Base-by-base conservation (phyloP, 2,113 vertebrate genomes). In the Eonycteris spelaea region DNA sequence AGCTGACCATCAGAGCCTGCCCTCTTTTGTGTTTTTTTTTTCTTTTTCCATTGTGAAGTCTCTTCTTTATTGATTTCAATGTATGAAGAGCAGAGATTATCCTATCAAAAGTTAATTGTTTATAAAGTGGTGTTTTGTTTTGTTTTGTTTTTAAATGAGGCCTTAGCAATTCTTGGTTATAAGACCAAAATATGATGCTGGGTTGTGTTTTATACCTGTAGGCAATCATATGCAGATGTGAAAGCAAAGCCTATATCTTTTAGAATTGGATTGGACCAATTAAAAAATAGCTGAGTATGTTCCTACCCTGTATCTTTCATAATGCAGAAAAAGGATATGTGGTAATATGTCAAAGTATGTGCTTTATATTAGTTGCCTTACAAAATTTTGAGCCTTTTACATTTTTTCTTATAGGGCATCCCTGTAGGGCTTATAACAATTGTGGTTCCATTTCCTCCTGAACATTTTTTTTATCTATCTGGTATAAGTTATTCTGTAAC, bases 111-210 rank as follows among this genome's bases (percentile, higher is more conserved):
- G n/a, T 74, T 73, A 79, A 73, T 0, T 95, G 12, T 78, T 84
- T 96, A 51, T 68, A 30, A 86, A 57, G 15, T 61, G 38, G 22
- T 57, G 4, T 55, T 55, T 57, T 21, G 22, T 57, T 21, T 57
- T 57, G 21, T 57, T 57, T 57, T n/a, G 18, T 61, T 71, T 38
- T 30, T 35, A 53, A 82, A 35, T 70, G 28, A 90, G 65, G 22
- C 15, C 35, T 63, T 83, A 93, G 53, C 40, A 88, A 84, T 97
- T 79, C 55, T 95, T 90, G 70, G 45, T 51, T 91, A 6, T 88
- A 73, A 40, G 65, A 84, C 61, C 57, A 75, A 92, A 86, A 40
- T 89, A 35, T 21, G 74, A 22, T 35, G 77, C 8, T 53, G 51
- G 28, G 2, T 79, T 68, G n/a, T 93, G n/a, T 38, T 90, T 95